Conservation (phyloP, 2,888 invertebrate species). For the Cheilosia scutellata region DNA sequence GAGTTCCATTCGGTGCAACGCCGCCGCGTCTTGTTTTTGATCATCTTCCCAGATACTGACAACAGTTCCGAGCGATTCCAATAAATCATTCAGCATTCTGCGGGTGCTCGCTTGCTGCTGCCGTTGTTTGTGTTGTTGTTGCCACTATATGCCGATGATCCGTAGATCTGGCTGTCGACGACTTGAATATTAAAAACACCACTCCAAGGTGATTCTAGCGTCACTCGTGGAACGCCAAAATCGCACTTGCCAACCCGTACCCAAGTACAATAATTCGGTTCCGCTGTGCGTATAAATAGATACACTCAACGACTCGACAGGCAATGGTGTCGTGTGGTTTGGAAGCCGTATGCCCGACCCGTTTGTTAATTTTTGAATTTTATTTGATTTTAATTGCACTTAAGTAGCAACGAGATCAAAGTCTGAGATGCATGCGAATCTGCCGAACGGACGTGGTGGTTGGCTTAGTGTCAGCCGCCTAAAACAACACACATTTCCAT, state of each 20-base stretch:
- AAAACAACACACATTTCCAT: conserved; percentile 60
- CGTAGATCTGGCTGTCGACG: conserved; percentile 70
- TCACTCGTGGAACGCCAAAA: conserved; percentile 65
- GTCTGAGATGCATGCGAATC: conserved; percentile 76
- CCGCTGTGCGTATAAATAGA: conserved; percentile 46
- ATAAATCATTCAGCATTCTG: conserved; percentile 76
- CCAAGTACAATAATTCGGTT: conserved; percentile 10
- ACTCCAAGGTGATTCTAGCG: conserved; percentile 69
- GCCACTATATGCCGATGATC: conserved; percentile 71
- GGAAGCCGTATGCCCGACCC: conserved; percentile 6
- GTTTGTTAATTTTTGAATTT: conserved; percentile 73
- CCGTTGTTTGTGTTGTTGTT: conserved; percentile 51
- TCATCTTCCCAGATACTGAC: conserved; percentile 74
- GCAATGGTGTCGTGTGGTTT: neutral
- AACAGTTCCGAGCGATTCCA: conserved; percentile 70
- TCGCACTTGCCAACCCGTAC: conserved; percentile 47
- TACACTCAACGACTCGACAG: conserved; percentile 20
- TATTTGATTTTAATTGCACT: conserved; percentile 83
- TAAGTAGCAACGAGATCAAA: conserved; percentile 83
- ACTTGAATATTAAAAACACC: conserved; percentile 73
- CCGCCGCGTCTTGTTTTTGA: conserved; percentile 74
- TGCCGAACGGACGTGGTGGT: conserved; percentile 7
- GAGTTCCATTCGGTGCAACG: conserved; percentile 64
- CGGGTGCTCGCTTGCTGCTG: conserved; percentile 59
- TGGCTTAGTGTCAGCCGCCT: conserved; percentile 69